A percentile compares a stretch with the other conserved stretches of the same genome.
These are phyloP conservation scores for Meloe dianella DNA, from an alignment of 2,888 invertebrate species.

Conservation along the genomic window DNA sequence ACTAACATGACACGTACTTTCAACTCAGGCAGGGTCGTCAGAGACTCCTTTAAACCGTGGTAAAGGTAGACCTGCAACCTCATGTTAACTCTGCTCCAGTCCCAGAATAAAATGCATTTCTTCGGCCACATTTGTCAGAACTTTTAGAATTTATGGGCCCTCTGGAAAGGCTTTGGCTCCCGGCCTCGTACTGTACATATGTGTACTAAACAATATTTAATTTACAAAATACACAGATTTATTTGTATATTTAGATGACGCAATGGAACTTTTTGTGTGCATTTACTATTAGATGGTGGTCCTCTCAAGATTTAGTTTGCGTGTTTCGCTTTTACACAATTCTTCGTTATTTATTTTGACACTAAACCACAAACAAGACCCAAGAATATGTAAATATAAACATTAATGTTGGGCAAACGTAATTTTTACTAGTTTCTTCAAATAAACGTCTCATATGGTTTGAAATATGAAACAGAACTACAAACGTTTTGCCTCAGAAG, in stretches of 20 bases:
- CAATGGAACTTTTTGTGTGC: constrained; percentile 24
- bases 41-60: too few species aligned
- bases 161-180: too few species aligned
- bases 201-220: too few species aligned
- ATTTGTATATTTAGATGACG: neutral
- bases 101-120: too few species aligned
- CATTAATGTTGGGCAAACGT: constrained; percentile 38
- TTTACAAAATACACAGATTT: neutral
- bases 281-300: constrained; percentile 29
- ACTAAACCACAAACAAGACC: constrained; percentile 45
- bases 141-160: too few species aligned
- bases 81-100: too few species aligned
- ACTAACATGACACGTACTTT: too few species aligned
- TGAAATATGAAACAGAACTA: constrained; percentile 30
- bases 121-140: too few species aligned
- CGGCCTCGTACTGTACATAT: too few species aligned
- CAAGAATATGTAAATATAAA: constrained; percentile 38
- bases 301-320: constrained; percentile 31
- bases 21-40: too few species aligned
- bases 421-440: constrained; percentile 32
- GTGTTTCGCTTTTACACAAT: constrained; percentile 39
- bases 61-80: too few species aligned
- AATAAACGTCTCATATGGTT: constrained; percentile 33
- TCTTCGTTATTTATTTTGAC: constrained; percentile 42
- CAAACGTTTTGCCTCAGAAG: too few species aligned